Base-by-base conservation (phyloP, 2,113 vertebrate species). In the Falco punctatus region DNA sequence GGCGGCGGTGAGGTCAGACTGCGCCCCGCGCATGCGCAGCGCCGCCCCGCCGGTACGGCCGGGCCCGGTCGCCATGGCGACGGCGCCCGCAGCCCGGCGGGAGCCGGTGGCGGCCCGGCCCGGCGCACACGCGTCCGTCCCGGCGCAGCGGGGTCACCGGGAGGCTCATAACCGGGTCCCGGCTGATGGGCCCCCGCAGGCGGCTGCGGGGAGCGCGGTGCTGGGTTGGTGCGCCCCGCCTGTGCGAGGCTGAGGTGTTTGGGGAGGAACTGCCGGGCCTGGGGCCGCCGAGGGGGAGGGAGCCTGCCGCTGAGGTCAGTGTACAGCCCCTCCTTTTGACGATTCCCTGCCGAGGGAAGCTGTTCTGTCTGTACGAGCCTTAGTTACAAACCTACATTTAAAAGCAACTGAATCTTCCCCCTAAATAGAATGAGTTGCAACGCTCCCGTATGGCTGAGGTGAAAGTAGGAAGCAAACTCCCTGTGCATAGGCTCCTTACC, bases 161-260 rank as follows among this genome's bases (percentile, higher is more conserved):
- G 12, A 12, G 33, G 54, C 48, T 42, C 20, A 2, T 7, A 20
- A 9, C 12, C 27, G 13, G 3, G n/a, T 6, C 18, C 35, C 33
- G 22, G 5, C 11, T 2, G 13, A 5, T 17, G 1, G 2, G 27
- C 35, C 44, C 28, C 20, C 3, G 42, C 62, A 9, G 57, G 2
- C 7, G 30, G 71, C 78, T 46, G 2, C 27, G 2, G 33, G n/a
- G 35, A 22, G 44, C 1, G 4, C 33, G 2, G 17, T 1, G 27
- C 21, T 35, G 10, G 15, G n/a, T 9, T 8, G 24, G 38, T 1
- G 72, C 24, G n/a, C 59, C 16, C 32, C 1, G 3, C 18, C 1
- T 4, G 15, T 4, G 46, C 15, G 38, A 3, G 12, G 54, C 28
- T 10, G 2, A 0, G 12, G 4, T 1, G 33, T 3, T 7, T 2